phyloP scores from a whole-genome alignment of 1,140 invertebrate species.

The Dendrolimus kikuchii region DNA sequence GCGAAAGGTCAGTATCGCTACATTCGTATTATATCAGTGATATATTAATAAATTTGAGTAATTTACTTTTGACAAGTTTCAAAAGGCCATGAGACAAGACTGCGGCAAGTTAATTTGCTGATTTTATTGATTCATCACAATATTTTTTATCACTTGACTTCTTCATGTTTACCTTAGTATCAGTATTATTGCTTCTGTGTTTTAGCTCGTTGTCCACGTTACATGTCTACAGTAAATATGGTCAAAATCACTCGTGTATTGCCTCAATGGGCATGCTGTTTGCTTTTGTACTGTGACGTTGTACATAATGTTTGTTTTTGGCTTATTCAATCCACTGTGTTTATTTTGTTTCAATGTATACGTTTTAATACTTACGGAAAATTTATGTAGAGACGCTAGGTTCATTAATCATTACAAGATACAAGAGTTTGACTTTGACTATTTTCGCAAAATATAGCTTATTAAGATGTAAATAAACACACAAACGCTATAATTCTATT shows the following conservation, averaged over 20 bases:
- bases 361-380: constrained; percentile 35
- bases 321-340: constrained; percentile 43
- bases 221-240: constrained; percentile 12
- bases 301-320: constrained; percentile 44
- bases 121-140: constrained; percentile 28
- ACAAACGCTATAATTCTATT: not conserved
- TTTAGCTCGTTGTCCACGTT: constrained; percentile 31
- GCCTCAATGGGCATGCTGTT: constrained; percentile 58
- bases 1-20: constrained; percentile 90
- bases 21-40: constrained; percentile 13
- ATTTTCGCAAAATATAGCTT: constrained; percentile 47
- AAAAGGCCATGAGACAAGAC: constrained; percentile 6
- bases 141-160: constrained; percentile 17
- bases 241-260: constrained; percentile 41
- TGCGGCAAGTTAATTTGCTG: constrained; percentile 21
- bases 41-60: constrained; percentile 16
- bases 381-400: constrained; percentile 43
- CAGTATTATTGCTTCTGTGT: constrained; percentile 48
- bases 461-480: constrained; percentile 12
- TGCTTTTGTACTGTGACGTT: constrained; percentile 66
- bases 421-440: constrained; percentile 71
- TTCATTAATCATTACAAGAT: constrained; percentile 46
- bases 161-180: constrained; percentile 31
- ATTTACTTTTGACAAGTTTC: constrained; percentile 5
- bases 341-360: constrained; percentile 40